These are phyloP conservation scores for Hypomecis atomaria DNA, from an alignment of 2,888 invertebrate species.

Conservation along the genomic window DNA sequence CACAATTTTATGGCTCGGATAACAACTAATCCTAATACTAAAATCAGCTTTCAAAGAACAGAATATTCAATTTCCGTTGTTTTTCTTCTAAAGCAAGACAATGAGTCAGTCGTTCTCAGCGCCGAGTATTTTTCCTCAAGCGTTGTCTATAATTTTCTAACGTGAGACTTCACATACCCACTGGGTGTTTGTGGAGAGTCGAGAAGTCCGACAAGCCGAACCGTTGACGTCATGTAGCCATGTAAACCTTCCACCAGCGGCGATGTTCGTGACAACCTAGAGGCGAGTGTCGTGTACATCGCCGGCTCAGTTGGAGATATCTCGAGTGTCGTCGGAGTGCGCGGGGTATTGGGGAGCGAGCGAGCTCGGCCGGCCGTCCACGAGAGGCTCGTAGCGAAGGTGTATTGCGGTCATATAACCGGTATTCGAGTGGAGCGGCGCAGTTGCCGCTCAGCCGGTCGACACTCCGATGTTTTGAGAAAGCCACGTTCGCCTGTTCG, in stretches of 20 bases:
- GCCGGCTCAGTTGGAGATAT: slow-evolving; percentile 50
- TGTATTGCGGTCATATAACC: slow-evolving; percentile 84
- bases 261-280: slow-evolving; percentile 50
- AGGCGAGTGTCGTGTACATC: slow-evolving; percentile 53
- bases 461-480: slow-evolving; percentile 78
- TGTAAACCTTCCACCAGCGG: slow-evolving; percentile 70
- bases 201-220: slow-evolving; percentile 81
- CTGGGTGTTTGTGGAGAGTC: slow-evolving; percentile 77
- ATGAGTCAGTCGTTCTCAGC: slow-evolving; percentile 35
- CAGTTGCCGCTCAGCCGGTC: slow-evolving; percentile 74
- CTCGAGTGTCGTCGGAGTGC: slow-evolving; percentile 38
- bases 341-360: slow-evolving; percentile 63
- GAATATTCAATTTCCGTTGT: slow-evolving; percentile 8
- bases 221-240: slow-evolving; percentile 81
- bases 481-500: slow-evolving; percentile 76
- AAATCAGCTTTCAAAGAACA: background rate
- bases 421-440: slow-evolving; percentile 79
- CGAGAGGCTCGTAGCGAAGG: slow-evolving; percentile 63
- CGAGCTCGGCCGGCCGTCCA: slow-evolving; percentile 49
- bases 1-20: background rate
- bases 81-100: slow-evolving; percentile 14
- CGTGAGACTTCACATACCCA: slow-evolving; percentile 68
- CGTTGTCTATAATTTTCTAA: slow-evolving; percentile 71
- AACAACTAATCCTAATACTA: background rate
- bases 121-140: slow-evolving; percentile 61